Percentiles rank a stretch among this genome's conserved stretches.
Conservation (phyloP, 2,113 vertebrate species). For the Argyrosomus japonicus region DNA sequence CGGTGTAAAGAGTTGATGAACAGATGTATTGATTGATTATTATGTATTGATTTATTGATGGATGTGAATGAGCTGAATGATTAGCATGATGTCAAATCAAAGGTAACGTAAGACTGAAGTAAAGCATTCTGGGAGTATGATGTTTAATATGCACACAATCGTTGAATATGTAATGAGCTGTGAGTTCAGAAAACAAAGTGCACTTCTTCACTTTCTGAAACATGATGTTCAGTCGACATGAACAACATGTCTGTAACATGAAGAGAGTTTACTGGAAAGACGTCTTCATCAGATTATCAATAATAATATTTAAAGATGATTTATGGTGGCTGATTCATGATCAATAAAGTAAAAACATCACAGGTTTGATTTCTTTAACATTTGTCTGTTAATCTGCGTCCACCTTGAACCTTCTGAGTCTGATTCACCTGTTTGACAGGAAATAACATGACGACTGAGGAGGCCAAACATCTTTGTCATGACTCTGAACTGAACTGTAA, state of each 20-base stretch:
- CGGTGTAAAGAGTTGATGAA: background rate
- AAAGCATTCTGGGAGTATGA: slow-evolving; percentile 40
- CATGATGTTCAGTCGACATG: background rate
- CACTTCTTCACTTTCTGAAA: slow-evolving; percentile 18
- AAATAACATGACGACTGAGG: no score
- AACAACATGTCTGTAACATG: background rate
- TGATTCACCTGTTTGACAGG: background rate
- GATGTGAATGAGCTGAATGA: slow-evolving; percentile 1
- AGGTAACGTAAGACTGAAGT: background rate
- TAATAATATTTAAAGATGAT: background rate
- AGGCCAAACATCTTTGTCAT: no score
- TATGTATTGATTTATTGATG: slow-evolving; percentile 17
- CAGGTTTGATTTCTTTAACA: background rate
- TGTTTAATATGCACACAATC: slow-evolving; percentile 29
- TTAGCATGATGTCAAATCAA: slow-evolving; percentile 29
- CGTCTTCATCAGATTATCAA: background rate
- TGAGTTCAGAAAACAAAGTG: slow-evolving; percentile 17
- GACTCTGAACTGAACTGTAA: no score
- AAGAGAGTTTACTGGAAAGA: background rate
- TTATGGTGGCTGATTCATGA: background rate
- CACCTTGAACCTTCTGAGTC: background rate
- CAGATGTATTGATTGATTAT: slow-evolving; percentile 13
- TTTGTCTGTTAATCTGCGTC: background rate
- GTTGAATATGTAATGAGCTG: background rate
- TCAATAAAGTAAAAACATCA: background rate